Evolutionary conservation across 2,113 vertebrate genomes (phyloP), one percentile per base, ranked within the genome.

Genomic region (Casuarius casuarius): DNA sequence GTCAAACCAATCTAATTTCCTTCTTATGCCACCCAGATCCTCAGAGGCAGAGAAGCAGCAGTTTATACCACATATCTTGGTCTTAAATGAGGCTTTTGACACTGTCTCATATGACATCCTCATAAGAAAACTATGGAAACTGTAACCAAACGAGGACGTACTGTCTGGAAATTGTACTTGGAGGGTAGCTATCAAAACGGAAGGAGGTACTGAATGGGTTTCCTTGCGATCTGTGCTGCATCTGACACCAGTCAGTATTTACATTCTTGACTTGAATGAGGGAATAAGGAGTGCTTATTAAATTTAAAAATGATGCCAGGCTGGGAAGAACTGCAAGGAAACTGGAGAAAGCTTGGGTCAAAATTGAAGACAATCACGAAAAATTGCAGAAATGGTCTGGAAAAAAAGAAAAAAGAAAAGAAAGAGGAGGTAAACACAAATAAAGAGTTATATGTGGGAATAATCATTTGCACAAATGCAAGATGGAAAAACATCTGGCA

Each of bases 401-500:
- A 81, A 87, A 92, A 70, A 5, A 88, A 68, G 8, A 23, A 48
- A 75, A 70, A 28, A 42, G 3, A 29, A 35, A 71, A 61, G 12
- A 31, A 35, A 82, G 21, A 62, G 25, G 14, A 58, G 28, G 15
- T 5, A 56, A 89, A 75, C 74, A 52, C 13, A 67, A 93, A 80
- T 63, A 31, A 12, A n/a, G 46, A 40, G 82, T 25, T 76, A 20
- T 87, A 84, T 0, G 0, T 89, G 91, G 70, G 89, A 97, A 89
- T 58, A 77, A 87, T 84, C 61, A 79, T 68, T 62, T 61, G 40
- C 70, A 81, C 19, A 65, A 91, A 91, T 33, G 33, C 52, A 66
- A 72, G 84, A 86, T 87, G 67, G 42, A 61, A 87, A 87, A 94
- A 92, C 93, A 95, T 89, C 71, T 95, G 96, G 48, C 44, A 33